Base-by-base conservation (phyloP, 2,797 vertebrate species). In the Pseudochaenichthys georgianus region DNA sequence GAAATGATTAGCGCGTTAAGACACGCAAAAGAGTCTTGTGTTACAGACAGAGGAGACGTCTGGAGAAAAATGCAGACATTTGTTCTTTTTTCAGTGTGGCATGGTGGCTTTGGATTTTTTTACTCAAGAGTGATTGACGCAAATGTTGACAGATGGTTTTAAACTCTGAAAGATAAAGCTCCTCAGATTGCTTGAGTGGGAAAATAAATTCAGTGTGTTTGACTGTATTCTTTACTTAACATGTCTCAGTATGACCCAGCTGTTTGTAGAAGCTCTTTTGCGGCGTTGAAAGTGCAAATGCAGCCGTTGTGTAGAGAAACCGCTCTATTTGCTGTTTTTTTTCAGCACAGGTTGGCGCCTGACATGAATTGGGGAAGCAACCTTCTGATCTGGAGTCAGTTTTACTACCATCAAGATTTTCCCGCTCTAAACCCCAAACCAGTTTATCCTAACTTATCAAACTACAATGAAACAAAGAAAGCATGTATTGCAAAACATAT, bases 21-120 rank as follows among this genome's bases (percentile, higher is more conserved):
- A 65, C 45, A 3, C 50, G 81, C 79, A 86, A 77, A 83, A 65
- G 77, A 62, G 31, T 73, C 60, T 73, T 88, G 65, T 89, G 45
- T 69, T 43, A 43, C 57, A 65, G 62, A 63, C 43, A 70, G 43
- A 69, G 53, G 23, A 66, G 64, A 48, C n/a, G 15, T 62, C 68
- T 15, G 13, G 10, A 64, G 23, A 62, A 66, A 83, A 73, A 71
- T 21, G 45, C 48, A 73, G 70, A 66, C 70, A 55, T 83, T 62
- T 80, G 73, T 55, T 78, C 63, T 79, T 75, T 78, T 79, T 77
- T 78, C 41, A 80, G 38, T 11, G 58, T 59, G 21, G 55, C 28
- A n/a, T 7, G 17, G 66, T 69, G 54, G 55, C 28, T 53, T 61
- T 76, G 42, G 55, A n/a, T 71, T 58, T 54, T 73, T 69, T 73